Base-by-base conservation (phyloP, 2,113 vertebrate genomes). In the Nerophis lumbriciformis region DNA sequence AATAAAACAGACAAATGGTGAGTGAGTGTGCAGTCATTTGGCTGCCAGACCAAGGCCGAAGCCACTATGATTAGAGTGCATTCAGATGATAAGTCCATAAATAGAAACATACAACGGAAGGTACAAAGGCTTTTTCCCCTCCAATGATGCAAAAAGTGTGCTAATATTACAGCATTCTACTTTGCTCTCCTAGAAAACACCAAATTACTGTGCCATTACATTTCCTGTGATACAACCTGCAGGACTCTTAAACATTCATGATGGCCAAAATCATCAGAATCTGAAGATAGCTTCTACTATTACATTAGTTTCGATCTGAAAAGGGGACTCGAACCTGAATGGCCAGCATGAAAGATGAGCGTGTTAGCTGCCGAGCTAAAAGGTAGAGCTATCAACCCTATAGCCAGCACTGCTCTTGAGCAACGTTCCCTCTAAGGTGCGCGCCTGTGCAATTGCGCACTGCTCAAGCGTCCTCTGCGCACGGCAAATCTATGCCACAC, bases 81-180 rank as follows among this genome's bases (percentile, higher is more conserved):
- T 71, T 75, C 83, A 83, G 80, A 86, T 83, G 81, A 85, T 83
- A 82, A 81, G 68, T 68, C 83, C 85, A 85, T 81, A 84, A 83
- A 87, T 87, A 87, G 85, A 72, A 59, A 45, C 57, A 54, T 73
- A 71, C 72, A 78, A 78, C 51, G 48, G 69, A 55, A 75, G 69
- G 78, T 69, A 78, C 75, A 78, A 73, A 75, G 60, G 66, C 75
- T 72, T 73, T 77, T 80, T 74, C 65, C 73, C 71, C 67, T 79
- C 39, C 77, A 71, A 76, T 57, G 63, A 70, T 69, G 61, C 65
- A 71, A 65, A 28, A 72, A 58, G 35, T 11, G 62, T 61, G 61
- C 53, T 60, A 66, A 56, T 49, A 61, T 62, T n/a, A 65, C 51
- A 69, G 53, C 12, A 8, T 12, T 42, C 35, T 56, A 67, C 48